Base-by-base conservation (phyloP, 2,888 invertebrate species). In the Ophraella communa region DNA sequence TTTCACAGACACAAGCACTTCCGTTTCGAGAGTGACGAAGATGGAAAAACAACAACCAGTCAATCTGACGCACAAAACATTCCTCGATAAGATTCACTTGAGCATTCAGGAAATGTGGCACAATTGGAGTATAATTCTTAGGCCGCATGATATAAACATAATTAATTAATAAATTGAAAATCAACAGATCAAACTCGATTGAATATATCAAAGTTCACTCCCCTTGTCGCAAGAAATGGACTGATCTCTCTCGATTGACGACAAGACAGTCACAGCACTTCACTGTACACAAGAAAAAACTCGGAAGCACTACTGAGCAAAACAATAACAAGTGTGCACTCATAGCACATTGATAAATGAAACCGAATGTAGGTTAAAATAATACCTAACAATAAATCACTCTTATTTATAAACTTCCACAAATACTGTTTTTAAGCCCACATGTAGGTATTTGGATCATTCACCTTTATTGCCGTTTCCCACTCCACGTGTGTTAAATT, bases 301-400 rank as follows among this genome's bases (percentile, higher is more conserved):
- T 59, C 51, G 51, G 51, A 59, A 59, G 59, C 59, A 59, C 59
- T 51, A 33, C 51, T 59, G 59, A 51, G 85, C 87, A 88, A 88
- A 88, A 88, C 88, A 88, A 88, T 86, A 88, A 88, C 88, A 88
- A 87, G 87, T 86, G 86, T 86, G 87, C 87, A 86, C 85, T 86
- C 84, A 84, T 84, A 84, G 71, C 78, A 78, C 79, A 77, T 72
- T 74, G 75, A 64, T 56, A 59, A 59, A 51, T 59, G 39, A 51
- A 63, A 62, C 21, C 55, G 45, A 21, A 47, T 56, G 23, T 33
- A 45, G 62, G 59, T 51, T 59, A 59, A 51, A 51, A 51, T 18
- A 51, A 21, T 59, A 51, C 35, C 58, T 49, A 49, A 39, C 51
- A 35, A 51, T 59, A 51, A 51, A 51, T 51, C 59, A 59, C 69